These are phyloP conservation scores for Crocuta crocuta DNA, from an alignment of 2,113 vertebrate genomes.

Conservation along the genomic window DNA sequence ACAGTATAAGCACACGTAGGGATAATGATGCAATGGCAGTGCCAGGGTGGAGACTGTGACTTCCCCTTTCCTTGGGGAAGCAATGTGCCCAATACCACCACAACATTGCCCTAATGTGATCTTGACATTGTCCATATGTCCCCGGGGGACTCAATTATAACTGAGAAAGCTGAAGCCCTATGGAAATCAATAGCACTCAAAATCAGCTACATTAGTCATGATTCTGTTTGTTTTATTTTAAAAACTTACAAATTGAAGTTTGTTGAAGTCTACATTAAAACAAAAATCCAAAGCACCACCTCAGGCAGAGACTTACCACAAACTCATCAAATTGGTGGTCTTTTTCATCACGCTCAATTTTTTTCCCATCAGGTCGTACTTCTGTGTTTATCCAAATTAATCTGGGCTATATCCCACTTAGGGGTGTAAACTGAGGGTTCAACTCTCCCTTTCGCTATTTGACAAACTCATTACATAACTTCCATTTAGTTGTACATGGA, in stretches of 20 bases:
- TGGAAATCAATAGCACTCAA: not conserved
- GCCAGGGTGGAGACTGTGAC: fast-evolving
- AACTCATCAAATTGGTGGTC: not conserved
- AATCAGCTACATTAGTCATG: not conserved
- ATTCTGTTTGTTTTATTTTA: not conserved
- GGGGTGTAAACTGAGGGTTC: not conserved
- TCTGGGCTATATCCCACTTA: not conserved
- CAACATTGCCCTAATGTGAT: not conserved
- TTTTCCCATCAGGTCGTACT: not conserved
- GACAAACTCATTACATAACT: not conserved
- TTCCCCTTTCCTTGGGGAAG: not conserved
- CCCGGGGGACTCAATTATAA: not conserved
- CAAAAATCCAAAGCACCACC: not conserved
- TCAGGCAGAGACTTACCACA: not conserved
- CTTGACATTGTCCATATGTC: not conserved
- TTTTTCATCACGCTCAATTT: not conserved
- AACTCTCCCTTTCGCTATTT: not conserved
- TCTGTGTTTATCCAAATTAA: not conserved
- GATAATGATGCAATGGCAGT: fast-evolving
- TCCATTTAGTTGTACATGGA: not conserved
- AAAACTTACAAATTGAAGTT: not conserved
- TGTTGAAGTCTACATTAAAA: not conserved
- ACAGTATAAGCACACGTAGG: fast-evolving
- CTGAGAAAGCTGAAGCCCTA: not conserved
- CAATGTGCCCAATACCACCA: fast-evolving